A percentile compares a stretch with the other conserved stretches of the same genome.
phyloP scores from a whole-genome alignment of 2,113 vertebrate genomes.

The Hemiprocne comata region DNA sequence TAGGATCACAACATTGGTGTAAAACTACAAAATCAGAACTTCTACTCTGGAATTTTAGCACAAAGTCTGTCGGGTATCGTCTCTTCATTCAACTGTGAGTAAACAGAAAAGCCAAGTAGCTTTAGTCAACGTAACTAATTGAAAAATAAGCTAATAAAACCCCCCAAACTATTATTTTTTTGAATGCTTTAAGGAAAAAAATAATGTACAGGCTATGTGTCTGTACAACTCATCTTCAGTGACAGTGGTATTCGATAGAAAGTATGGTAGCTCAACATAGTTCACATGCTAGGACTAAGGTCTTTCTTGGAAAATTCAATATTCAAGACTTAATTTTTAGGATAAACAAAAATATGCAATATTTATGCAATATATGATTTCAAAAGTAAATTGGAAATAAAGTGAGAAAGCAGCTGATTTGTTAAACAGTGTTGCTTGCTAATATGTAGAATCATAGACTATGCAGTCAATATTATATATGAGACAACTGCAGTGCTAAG shows the following conservation, averaged over 20 bases:
- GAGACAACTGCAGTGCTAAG: not conserved
- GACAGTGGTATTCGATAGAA: not conserved
- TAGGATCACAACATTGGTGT: not conserved
- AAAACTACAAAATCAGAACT: not conserved
- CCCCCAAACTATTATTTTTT: not conserved
- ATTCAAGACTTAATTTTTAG: not conserved
- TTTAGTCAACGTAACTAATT: not conserved
- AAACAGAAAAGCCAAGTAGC: not conserved
- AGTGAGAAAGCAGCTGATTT: not conserved
- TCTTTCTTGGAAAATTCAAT: not conserved
- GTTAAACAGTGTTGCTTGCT: not conserved
- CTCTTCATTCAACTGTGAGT: not conserved
- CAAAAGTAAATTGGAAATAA: not conserved
- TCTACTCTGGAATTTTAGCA: not conserved
- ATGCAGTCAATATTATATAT: not conserved
- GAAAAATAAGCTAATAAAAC: not conserved
- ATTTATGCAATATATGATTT: not conserved
- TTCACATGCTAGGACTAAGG: not conserved
- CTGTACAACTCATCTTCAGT: not conserved
- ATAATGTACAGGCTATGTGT: not conserved
- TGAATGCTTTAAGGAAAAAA: not conserved
- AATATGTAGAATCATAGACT: not conserved
- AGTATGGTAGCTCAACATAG: not conserved
- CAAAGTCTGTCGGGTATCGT: not conserved
- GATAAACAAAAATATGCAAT: not conserved